Conservation (phyloP, 2,888 invertebrate genomes). For the Hylaea fasciaria region DNA sequence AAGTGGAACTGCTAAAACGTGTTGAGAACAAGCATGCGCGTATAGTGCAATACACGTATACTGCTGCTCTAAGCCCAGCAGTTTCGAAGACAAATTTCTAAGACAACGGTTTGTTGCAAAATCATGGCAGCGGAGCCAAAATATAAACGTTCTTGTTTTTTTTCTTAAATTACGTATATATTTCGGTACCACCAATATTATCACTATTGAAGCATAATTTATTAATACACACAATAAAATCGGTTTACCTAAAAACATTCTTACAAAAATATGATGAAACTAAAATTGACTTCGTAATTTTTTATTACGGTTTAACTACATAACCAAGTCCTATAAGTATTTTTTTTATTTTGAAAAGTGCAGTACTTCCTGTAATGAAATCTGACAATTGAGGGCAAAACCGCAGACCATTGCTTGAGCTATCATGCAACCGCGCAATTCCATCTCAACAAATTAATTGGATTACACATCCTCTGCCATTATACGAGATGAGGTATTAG, state of each 20-base stretch:
- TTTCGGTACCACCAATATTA: no score
- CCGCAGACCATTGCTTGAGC: neutral
- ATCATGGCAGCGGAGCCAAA: slow-evolving; percentile 35
- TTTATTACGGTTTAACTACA: no score
- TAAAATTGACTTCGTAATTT: no score
- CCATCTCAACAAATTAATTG: slow-evolving; percentile 76
- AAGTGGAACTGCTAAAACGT: slow-evolving; percentile 35
- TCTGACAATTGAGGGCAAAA: neutral
- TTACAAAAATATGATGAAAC: no score
- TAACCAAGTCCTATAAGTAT: no score
- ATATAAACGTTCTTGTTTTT: neutral
- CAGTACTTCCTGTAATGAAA: neutral
- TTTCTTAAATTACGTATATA: no score
- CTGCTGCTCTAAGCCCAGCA: slow-evolving; percentile 47
- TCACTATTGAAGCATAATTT: neutral
- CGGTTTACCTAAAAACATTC: no score
- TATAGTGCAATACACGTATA: slow-evolving; percentile 41
- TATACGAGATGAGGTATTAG: slow-evolving; percentile 73
- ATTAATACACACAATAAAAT: no score
- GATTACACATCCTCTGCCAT: slow-evolving; percentile 73
- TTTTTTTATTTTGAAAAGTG: neutral
- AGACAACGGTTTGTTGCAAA: slow-evolving; percentile 46
- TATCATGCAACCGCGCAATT: slow-evolving; percentile 64
- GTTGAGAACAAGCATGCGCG: slow-evolving; percentile 38
- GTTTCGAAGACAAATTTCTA: slow-evolving; percentile 51